A percentile compares a stretch with the other conserved stretches of the same genome.
Evolutionary conservation across 1,140 invertebrate genomes (phyloP).

Genomic region (Tetramorium simillimum): DNA sequence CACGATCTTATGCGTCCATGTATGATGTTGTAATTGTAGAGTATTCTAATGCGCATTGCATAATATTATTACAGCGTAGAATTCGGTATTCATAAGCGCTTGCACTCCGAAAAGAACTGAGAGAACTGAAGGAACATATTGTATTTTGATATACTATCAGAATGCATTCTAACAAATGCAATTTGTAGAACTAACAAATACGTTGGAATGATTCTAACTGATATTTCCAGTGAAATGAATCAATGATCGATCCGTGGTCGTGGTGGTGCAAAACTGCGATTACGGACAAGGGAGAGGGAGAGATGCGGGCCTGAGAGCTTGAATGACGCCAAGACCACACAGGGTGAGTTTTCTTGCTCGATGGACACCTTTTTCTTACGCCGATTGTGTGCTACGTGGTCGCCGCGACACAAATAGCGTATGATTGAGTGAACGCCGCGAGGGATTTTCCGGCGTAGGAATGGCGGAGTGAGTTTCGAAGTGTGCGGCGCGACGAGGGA

Average conservation of each 20-base stretch:
- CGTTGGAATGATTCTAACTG: not conserved
- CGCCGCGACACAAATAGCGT: conserved; percentile 82
- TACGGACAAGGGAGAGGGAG: conserved; percentile 66
- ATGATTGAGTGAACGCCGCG: conserved; percentile 84
- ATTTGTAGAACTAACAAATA: not conserved
- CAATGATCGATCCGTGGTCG: not conserved
- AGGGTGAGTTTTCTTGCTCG: conserved; percentile 67
- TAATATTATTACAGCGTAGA: not conserved
- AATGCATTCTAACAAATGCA: not conserved
- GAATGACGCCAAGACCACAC: conserved; percentile 57
- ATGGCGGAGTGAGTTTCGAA: conserved; percentile 69
- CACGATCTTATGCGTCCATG: conserved; percentile 7
- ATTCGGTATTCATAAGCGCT: not conserved
- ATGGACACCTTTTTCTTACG: conserved; percentile 77
- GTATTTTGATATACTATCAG: not conserved
- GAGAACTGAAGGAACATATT: not conserved
- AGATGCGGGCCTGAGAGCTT: conserved; percentile 8
- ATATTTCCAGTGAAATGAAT: not conserved
- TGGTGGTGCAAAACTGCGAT: conserved; percentile 70
- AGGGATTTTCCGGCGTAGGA: conserved; percentile 81
- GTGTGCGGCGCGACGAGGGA: conserved; percentile 49
- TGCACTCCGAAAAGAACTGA: not conserved
- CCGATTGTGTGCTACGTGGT: conserved; percentile 70
- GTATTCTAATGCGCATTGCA: not conserved
- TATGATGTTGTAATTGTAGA: conserved; percentile 6